Conservation (phyloP, 2,113 vertebrate species). For the Brachionichthys hirsutus region DNA sequence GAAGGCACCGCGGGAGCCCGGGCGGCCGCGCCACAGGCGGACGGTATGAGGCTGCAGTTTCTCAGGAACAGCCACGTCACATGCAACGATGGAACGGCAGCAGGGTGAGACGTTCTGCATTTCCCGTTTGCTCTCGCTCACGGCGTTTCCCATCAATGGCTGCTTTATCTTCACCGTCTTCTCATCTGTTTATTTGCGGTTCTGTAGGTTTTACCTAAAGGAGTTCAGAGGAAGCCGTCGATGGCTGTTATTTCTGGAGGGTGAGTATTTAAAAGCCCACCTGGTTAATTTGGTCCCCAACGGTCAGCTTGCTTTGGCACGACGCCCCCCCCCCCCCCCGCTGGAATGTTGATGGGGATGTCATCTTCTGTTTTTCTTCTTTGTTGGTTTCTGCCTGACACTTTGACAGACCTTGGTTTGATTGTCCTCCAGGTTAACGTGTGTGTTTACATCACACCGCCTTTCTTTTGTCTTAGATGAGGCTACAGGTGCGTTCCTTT, state of each 20-base stretch:
- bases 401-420: conserved; percentile 7
- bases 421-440: neutral
- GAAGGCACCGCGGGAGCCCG: conserved; percentile 46
- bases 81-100: conserved; percentile 77
- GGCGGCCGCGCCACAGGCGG: conserved; percentile 48
- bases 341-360: conserved; percentile 61
- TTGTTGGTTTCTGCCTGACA: conserved; percentile 40
- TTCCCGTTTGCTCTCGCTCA: neutral
- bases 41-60: conserved; percentile 81
- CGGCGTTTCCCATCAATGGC: conserved; percentile 18
- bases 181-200: conserved; percentile 58
- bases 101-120: conserved; percentile 61
- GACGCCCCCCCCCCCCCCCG: conserved; percentile 25
- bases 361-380: conserved; percentile 48
- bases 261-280: conserved; percentile 73
- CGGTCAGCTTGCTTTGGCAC: conserved; percentile 64
- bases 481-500: conserved; percentile 52
- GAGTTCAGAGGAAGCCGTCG: conserved; percentile 80
- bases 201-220: conserved; percentile 76
- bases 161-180: conserved; percentile 21
- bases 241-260: conserved; percentile 81
- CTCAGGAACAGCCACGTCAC: conserved; percentile 71
- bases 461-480: neutral
- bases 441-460: neutral
- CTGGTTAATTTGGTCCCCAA: conserved; percentile 66